These are phyloP conservation scores for Kryphioiulus occultus DNA, from an alignment of 2,888 invertebrate genomes.

Conservation along the genomic window DNA sequence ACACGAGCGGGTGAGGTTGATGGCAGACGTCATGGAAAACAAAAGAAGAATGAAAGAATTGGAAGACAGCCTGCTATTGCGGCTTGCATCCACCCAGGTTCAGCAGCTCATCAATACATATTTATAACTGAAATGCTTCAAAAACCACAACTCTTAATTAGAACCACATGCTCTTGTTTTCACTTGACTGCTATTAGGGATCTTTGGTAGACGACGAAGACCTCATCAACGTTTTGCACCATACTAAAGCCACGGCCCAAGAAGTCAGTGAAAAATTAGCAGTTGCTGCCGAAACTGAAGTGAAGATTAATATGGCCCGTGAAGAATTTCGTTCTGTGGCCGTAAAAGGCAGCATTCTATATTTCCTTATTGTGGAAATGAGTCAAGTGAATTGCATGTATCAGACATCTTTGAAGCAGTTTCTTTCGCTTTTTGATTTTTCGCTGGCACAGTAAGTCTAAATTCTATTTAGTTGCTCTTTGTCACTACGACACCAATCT, in stretches of 20 bases:
- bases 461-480: neutral
- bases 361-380: slow-evolving; percentile 97
- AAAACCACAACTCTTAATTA: neutral
- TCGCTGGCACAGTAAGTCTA: slow-evolving; percentile 78
- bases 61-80: slow-evolving; percentile 87
- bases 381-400: slow-evolving; percentile 96
- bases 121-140: neutral
- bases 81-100: slow-evolving; percentile 86
- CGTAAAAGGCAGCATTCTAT: slow-evolving; percentile 89
- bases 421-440: slow-evolving; percentile 89
- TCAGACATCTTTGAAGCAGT: slow-evolving; percentile 94
- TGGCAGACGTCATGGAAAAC: slow-evolving; percentile 96
- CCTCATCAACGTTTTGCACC: slow-evolving; percentile 85
- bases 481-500: no score
- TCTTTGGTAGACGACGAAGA: slow-evolving; percentile 96
- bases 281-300: slow-evolving; percentile 91
- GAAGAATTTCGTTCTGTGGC: slow-evolving; percentile 97
- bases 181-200: slow-evolving; percentile 67
- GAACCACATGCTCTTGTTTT: neutral
- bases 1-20: slow-evolving; percentile 88
- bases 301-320: slow-evolving; percentile 89
- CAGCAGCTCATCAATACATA: neutral
- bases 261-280: slow-evolving; percentile 93
- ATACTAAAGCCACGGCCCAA: slow-evolving; percentile 87
- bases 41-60: slow-evolving; percentile 95